Base-by-base conservation (phyloP, 2,113 vertebrate genomes). In the Phodopus roborovskii region DNA sequence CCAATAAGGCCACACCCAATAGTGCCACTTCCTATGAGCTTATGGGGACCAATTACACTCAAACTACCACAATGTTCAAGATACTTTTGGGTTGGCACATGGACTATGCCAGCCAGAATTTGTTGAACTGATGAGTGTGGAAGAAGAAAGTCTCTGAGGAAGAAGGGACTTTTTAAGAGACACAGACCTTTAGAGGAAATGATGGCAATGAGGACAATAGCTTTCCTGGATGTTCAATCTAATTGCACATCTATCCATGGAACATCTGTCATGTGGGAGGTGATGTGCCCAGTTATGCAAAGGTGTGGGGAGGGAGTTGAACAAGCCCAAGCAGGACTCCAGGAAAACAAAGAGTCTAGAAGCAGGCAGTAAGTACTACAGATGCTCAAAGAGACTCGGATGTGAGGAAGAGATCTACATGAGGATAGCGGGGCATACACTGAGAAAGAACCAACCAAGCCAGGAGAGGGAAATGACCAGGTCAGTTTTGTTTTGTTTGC, bases 381-480 rank as follows among this genome's bases (percentile, higher is more conserved):
- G 74, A 39, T 20, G 33, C 53, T 56, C 71, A 20, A 19, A 58
- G 77, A 56, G n/a, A 26, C 28, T 10, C 5, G 24, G 42, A 10
- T 10, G 26, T 2, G 19, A 42, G 45, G 58, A 33, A 42, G 20
- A 6, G 39, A 36, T 60, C 33, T 5, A 28, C 28, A 16, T 20
- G 39, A 22, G 74, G 24, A 3, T 1, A 12, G 6, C 3, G 22
- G 8, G 13, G 13, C 0, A 2, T 50, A 19, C 10, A 3, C 13
- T 0, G 30, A 85, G 30, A 70, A 60, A 30, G 58, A 70, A 20
- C 4, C 45, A 11, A 48, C 8, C 3, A 45, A 64, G 42, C 11
- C 2, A 1, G 48, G 48, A 70, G 48, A 19, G 0, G 1, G 45
- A 22, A 56, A 11, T 3, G 39, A 53, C 45, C 77, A 53, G 45